These are phyloP conservation scores for Ictidomys tridecemlineatus DNA, from an alignment of 2,113 vertebrate species.

Conservation along the genomic window DNA sequence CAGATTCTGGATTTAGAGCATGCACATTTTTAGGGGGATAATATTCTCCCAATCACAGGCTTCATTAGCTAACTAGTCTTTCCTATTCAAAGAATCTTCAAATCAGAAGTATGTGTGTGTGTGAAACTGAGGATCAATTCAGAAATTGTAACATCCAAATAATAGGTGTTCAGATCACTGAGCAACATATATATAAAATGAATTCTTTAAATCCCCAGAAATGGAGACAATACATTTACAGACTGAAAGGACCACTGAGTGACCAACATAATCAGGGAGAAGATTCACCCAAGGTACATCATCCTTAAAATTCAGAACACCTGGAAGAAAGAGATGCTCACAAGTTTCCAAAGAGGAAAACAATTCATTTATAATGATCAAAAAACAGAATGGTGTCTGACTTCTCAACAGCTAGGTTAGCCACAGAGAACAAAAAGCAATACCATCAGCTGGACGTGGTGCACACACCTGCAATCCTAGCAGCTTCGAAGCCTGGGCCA, in stretches of 20 bases:
- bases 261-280: neutral
- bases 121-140: neutral
- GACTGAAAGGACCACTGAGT: neutral
- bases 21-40: neutral
- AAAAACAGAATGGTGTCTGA: neutral
- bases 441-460: too few species aligned
- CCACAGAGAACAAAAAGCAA: neutral
- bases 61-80: neutral
- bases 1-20: neutral
- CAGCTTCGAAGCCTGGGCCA: too few species aligned
- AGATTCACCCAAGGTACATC: neutral
- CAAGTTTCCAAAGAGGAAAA: neutral
- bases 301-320: neutral
- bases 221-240: neutral
- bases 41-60: neutral
- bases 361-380: neutral
- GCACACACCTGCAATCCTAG: too few species aligned
- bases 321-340: neutral
- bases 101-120: neutral
- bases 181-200: neutral
- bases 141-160: neutral
- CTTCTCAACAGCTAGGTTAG: neutral
- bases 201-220: neutral
- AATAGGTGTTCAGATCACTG: neutral
- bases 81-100: too few species aligned